A percentile compares a stretch with the other conserved stretches of the same genome.
Conservation (phyloP, 2,888 invertebrate species). For the Andrena camellia region DNA sequence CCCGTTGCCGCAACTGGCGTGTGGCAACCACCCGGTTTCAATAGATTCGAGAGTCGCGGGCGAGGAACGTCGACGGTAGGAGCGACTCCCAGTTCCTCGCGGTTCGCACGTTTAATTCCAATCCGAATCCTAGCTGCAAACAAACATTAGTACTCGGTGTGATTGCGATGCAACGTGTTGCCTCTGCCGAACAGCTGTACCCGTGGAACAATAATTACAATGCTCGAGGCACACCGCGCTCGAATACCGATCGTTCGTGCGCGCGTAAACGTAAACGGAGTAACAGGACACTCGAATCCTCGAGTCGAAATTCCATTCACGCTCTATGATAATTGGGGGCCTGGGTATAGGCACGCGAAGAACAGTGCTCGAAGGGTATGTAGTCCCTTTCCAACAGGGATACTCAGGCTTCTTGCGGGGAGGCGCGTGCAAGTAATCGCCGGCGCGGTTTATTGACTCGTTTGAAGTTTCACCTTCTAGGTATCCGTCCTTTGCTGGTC, state of each 20-base stretch:
- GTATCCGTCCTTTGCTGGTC: not conserved
- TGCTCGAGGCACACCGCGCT: conserved; percentile 7
- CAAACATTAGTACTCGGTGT: not conserved
- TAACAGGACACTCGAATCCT: conserved; percentile 64
- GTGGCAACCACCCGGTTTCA: conserved; percentile 31
- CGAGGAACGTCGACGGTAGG: not conserved
- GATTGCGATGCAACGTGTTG: conserved; percentile 23
- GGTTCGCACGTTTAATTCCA: not conserved
- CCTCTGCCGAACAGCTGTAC: conserved; percentile 32
- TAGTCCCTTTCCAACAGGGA: not conserved
- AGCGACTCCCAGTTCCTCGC: not conserved
- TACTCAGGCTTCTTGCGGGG: not conserved
- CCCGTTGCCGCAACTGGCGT: conserved; percentile 19
- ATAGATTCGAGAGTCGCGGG: conserved; percentile 11
- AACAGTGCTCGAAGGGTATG: not conserved
- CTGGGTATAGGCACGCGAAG: conserved; percentile 41
- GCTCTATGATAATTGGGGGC: conserved; percentile 57
- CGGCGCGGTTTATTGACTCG: conserved; percentile 34
- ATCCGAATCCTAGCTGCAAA: not conserved
- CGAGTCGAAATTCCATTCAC: conserved; percentile 61
- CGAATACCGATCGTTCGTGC: conserved; percentile 51
- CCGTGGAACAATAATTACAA: conserved; percentile 31
- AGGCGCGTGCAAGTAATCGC: conserved; percentile 11
- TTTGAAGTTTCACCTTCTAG: conserved; percentile 22
- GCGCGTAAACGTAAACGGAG: conserved; percentile 51